Conservation (phyloP, 2,888 invertebrate genomes). For the Mesorhabditis belari region DNA sequence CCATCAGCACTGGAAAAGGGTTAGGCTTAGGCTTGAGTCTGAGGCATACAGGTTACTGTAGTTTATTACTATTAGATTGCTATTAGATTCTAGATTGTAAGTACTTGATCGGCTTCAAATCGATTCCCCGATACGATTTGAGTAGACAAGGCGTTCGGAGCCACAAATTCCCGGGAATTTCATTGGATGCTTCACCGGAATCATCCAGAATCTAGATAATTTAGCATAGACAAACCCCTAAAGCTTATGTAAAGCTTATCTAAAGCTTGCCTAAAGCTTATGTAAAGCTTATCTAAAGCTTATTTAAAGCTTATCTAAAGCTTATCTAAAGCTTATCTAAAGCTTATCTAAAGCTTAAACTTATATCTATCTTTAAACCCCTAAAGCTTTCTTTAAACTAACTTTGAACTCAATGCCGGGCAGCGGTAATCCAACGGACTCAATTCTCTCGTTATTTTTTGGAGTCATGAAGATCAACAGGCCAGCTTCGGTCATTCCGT, state of each 20-base stretch:
- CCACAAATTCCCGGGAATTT: neutral
- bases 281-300: no score
- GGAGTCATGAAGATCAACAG: conserved; percentile 27
- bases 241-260: no score
- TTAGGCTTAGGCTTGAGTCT: neutral
- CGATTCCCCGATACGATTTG: neutral
- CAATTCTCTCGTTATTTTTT: conserved; percentile 6
- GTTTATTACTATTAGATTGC: no score
- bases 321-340: no score
- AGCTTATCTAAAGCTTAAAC: no score
- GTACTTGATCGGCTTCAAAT: no score
- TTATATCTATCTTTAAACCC: no score
- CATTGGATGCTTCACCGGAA: neutral
- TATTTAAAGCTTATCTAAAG: no score
- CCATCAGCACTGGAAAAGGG: conserved; percentile 2
- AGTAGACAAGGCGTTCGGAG: neutral
- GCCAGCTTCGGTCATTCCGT: conserved; percentile 43
- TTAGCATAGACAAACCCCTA: no score
- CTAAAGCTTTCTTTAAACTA: no score
- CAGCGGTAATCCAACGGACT: conserved; percentile 22
- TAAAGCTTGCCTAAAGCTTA: no score
- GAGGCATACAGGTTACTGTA: neutral
- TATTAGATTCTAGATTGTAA: no score
- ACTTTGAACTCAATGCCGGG: conserved; percentile 23
- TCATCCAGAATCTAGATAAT: neutral